phyloP scores from a whole-genome alignment of 2,888 invertebrate species.

The Lamellibrachia satsuma region DNA sequence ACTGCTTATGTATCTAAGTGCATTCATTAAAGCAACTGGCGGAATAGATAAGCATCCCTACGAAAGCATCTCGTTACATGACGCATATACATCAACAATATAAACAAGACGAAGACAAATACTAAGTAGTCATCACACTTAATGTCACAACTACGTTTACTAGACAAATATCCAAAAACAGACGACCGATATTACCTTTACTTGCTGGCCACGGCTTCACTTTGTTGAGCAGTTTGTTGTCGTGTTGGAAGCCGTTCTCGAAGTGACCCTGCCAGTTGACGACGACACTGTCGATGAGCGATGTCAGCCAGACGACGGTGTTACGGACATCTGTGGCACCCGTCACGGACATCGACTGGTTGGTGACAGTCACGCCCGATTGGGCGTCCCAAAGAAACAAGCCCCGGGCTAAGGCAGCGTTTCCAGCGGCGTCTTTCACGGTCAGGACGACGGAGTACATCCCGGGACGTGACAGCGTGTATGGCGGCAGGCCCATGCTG shows the following conservation, averaged over 20 bases:
- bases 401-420: conserved; percentile 28
- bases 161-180: too few relatives aligned
- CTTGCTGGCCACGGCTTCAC: not conserved
- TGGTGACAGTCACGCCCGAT: not conserved
- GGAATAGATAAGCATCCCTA: too few relatives aligned
- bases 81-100: too few relatives aligned
- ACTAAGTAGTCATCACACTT: too few relatives aligned
- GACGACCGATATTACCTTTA: not conserved
- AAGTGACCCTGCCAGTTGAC: conserved; percentile 25
- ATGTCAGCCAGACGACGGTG: not conserved
- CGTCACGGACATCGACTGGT: not conserved
- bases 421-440: conserved; percentile 29
- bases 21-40: too few relatives aligned
- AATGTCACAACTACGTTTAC: too few relatives aligned
- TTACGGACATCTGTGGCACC: not conserved
- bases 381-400: conserved; percentile 27
- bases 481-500: not conserved
- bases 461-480: not conserved
- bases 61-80: too few relatives aligned
- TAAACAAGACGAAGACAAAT: too few relatives aligned
- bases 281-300: not conserved
- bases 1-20: too few relatives aligned
- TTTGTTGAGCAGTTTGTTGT: not conserved
- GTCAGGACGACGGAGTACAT: conserved; percentile 30
- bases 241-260: conserved; percentile 6